These are phyloP conservation scores for Aptenodytes forsteri DNA, from an alignment of 2,113 vertebrate species.

Conservation along the genomic window DNA sequence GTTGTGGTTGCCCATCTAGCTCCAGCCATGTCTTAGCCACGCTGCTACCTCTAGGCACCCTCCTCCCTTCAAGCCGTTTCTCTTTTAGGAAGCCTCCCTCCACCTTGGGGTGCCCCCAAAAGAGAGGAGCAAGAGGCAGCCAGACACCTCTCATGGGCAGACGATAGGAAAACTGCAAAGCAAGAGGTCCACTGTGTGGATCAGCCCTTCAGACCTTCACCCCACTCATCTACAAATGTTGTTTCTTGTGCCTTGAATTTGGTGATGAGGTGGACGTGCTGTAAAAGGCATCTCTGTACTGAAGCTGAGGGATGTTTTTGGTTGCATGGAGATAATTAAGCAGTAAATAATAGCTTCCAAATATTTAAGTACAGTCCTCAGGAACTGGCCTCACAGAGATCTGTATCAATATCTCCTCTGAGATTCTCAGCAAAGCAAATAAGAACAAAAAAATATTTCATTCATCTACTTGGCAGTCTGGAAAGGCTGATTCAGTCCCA, in stretches of 20 bases:
- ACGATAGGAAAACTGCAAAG: not conserved
- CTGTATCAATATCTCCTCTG: not conserved
- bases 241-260: not conserved
- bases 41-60: not conserved
- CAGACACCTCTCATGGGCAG: not conserved
- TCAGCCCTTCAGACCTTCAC: not conserved
- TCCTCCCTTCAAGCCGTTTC: not conserved
- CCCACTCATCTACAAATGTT: not conserved
- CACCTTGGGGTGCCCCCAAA: not conserved
- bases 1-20: not conserved
- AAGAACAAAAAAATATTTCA: constrained; percentile 18
- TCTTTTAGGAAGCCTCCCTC: not conserved
- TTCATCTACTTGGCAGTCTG: constrained; percentile 20
- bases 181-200: not conserved
- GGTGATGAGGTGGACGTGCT: not conserved
- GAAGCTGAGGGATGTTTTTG: not conserved
- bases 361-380: not conserved
- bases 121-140: not conserved
- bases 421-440: constrained; percentile 4
- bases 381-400: not conserved
- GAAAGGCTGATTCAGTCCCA: not conserved
- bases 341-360: not conserved
- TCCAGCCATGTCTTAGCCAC: not conserved
- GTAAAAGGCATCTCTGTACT: not conserved
- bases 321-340: not conserved